Evolutionary conservation across 2,113 vertebrate species (phyloP).

Genomic region (Hemiscyllium ocellatum): DNA sequence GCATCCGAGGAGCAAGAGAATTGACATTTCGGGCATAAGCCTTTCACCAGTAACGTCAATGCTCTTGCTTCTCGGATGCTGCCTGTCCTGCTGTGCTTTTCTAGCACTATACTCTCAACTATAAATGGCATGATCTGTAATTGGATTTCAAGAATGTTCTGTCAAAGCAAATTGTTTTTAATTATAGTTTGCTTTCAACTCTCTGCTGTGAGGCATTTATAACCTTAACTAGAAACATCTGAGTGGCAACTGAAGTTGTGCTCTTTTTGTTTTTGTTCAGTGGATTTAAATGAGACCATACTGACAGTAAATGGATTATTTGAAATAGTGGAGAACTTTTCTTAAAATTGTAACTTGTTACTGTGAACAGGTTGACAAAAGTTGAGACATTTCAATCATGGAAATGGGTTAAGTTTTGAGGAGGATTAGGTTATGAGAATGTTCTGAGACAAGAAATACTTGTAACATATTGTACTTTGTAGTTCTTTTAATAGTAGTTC

Average conservation of each 20-base stretch:
- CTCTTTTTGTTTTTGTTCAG: neutral
- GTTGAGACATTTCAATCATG: neutral
- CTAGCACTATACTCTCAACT: too few relatives aligned
- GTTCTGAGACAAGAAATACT: neutral
- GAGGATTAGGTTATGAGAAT: neutral
- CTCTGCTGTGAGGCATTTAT: neutral
- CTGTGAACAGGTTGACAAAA: neutral
- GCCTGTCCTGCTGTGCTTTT: too few relatives aligned
- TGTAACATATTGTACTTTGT: neutral
- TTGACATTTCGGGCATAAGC: too few relatives aligned
- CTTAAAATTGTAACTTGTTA: neutral
- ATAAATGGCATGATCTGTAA: constrained; percentile 10
- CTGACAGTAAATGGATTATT: constrained; percentile 11
- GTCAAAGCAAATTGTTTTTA: constrained; percentile 19
- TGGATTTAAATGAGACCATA: neutral
- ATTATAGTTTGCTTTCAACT: neutral
- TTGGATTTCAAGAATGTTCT: neutral
- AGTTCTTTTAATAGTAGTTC: neutral
- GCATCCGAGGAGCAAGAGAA: too few relatives aligned
- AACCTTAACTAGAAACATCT: neutral
- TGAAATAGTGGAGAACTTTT: neutral
- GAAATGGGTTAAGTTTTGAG: neutral
- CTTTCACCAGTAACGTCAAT: too few relatives aligned
- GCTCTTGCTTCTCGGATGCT: too few relatives aligned
- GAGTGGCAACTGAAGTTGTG: neutral